These are phyloP conservation scores for Pelmatolapia mariae DNA, from an alignment of 2,113 vertebrate species.

Conservation along the genomic window DNA sequence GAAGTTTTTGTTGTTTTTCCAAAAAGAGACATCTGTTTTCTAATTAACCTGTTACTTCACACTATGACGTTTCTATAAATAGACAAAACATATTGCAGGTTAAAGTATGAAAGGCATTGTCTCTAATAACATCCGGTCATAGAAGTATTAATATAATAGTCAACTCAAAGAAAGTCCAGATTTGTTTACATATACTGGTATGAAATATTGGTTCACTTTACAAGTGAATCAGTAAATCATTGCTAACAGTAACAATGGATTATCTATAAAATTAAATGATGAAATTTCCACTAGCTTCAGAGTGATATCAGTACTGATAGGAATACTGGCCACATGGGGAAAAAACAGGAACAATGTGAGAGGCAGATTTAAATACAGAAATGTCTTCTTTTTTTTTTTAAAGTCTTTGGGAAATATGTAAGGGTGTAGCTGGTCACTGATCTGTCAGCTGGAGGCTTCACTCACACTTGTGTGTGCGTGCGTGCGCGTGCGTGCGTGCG, in stretches of 20 bases:
- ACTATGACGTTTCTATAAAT: not conserved
- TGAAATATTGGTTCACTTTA: not conserved
- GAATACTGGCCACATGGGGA: not conserved
- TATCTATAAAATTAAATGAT: not conserved
- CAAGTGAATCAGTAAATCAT: not conserved
- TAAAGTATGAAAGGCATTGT: not conserved
- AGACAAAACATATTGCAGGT: not conserved
- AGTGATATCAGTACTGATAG: not conserved
- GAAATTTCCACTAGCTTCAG: rapidly evolving
- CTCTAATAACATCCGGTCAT: not conserved
- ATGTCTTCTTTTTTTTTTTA: not conserved
- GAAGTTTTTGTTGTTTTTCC: not conserved
- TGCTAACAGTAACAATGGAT: not conserved
- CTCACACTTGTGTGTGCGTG: not conserved
- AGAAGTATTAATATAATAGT: not conserved
- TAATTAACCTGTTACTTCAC: not conserved
- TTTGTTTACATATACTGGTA: not conserved
- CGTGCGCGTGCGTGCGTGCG: not conserved
- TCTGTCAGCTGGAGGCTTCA: not conserved
- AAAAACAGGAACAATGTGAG: not conserved
- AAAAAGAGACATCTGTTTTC: not conserved
- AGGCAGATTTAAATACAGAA: not conserved
- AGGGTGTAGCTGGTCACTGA: not conserved
- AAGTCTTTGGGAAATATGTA: not conserved
- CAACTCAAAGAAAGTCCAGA: not conserved